These are phyloP conservation scores for Papio anubis DNA, from an alignment of 2,113 vertebrate species.

Conservation along the genomic window DNA sequence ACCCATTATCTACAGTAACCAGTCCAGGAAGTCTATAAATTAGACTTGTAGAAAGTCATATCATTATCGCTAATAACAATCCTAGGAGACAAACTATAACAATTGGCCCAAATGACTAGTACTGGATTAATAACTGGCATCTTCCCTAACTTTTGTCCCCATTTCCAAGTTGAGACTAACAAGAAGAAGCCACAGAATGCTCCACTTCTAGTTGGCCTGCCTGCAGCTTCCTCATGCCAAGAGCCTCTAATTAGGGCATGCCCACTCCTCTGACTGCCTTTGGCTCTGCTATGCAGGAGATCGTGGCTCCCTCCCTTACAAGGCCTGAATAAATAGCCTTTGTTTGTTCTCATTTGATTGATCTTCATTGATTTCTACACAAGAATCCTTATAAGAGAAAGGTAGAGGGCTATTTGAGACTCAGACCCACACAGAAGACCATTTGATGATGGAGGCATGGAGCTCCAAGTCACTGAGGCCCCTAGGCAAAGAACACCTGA, in stretches of 20 bases:
- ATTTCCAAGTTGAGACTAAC: not conserved
- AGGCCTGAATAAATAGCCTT: not conserved
- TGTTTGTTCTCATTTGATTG: not conserved
- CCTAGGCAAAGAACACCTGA: not conserved
- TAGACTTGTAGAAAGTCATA: not conserved
- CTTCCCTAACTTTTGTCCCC: not conserved
- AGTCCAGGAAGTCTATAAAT: not conserved
- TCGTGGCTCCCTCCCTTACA: not conserved
- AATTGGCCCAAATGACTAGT: not conserved
- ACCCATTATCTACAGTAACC: not conserved
- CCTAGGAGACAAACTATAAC: not conserved
- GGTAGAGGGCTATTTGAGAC: not conserved
- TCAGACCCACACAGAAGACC: not conserved
- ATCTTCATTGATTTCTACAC: constrained; percentile 2
- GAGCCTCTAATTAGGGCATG: not conserved
- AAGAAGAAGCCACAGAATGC: not conserved
- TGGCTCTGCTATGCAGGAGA: not conserved
- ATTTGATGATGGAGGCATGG: not conserved
- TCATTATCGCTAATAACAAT: not conserved
- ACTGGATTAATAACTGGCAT: constrained; percentile 7
- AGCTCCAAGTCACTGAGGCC: not conserved
- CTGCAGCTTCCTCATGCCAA: not conserved
- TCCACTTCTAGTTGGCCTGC: not conserved
- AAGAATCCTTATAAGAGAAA: not conserved
- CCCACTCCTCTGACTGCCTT: not conserved